phyloP scores from a whole-genome alignment of 2,113 vertebrate species.

The Brachypteracias leptosomus region DNA sequence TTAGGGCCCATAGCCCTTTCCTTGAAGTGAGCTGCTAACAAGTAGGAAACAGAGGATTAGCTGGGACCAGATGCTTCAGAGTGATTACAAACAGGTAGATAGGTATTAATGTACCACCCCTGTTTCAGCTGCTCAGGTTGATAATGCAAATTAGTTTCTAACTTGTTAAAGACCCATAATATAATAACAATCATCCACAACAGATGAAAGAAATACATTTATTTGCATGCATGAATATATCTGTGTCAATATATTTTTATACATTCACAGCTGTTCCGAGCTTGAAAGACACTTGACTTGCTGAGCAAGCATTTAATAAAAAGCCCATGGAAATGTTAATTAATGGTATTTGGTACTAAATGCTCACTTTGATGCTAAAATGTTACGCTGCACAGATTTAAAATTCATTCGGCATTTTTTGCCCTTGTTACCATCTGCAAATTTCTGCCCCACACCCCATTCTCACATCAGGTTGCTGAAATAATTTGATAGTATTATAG shows the following conservation, averaged over 20 bases:
- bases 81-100: slow-evolving; percentile 23
- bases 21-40: neutral
- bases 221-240: slow-evolving; percentile 65
- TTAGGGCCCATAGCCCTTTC: neutral
- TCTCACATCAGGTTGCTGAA: slow-evolving; percentile 64
- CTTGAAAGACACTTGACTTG: slow-evolving; percentile 69
- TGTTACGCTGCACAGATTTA: slow-evolving; percentile 53
- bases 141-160: slow-evolving; percentile 21
- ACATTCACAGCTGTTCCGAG: slow-evolving; percentile 57
- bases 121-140: neutral
- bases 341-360: slow-evolving; percentile 69
- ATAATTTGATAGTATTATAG: slow-evolving; percentile 43
- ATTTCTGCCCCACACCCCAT: slow-evolving; percentile 50
- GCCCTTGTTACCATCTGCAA: slow-evolving; percentile 65
- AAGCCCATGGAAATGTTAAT: slow-evolving; percentile 68
- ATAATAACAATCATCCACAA: slow-evolving; percentile 14
- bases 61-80: neutral
- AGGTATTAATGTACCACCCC: neutral
- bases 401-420: slow-evolving; percentile 60
- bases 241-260: slow-evolving; percentile 68
- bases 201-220: slow-evolving; percentile 48
- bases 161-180: neutral
- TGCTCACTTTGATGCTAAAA: slow-evolving; percentile 70
- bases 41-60: neutral
- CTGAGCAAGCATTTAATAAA: slow-evolving; percentile 69